These are phyloP conservation scores for Peromyscus aztecus DNA, from an alignment of 2,797 vertebrate species.

Conservation along the genomic window DNA sequence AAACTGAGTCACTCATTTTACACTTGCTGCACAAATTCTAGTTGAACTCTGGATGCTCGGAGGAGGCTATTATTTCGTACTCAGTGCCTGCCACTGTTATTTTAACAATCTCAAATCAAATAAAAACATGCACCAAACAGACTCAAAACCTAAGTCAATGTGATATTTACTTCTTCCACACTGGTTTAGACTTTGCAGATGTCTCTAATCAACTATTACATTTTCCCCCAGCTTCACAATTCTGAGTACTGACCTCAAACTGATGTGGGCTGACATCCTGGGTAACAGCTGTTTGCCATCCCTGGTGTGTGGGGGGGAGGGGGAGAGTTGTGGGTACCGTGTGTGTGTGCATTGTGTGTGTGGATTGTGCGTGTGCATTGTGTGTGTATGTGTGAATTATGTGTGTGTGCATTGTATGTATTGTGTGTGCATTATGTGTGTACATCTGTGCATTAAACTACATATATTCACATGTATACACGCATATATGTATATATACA, in stretches of 20 bases:
- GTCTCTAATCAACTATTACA: not conserved
- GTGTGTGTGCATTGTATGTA: not conserved
- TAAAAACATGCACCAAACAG: not conserved
- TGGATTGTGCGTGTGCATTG: not conserved
- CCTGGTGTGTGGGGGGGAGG: not conserved
- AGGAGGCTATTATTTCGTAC: not conserved
- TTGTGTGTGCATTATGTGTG: not conserved
- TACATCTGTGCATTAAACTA: not conserved
- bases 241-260: not conserved
- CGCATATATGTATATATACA: no score
- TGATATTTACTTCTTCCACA: not conserved
- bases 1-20: slow-evolving; percentile 54
- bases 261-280: not conserved
- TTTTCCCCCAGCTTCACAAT: not conserved
- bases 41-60: slow-evolving; percentile 31
- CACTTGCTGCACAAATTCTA: not conserved
- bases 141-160: not conserved
- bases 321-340: not conserved
- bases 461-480: not conserved
- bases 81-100: not conserved
- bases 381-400: not conserved
- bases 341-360: not conserved
- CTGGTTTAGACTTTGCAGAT: not conserved
- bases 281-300: not conserved
- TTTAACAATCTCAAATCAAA: slow-evolving; percentile 55